Base-by-base conservation (phyloP, 2,888 invertebrate genomes). In the Agapetus fuscipes region DNA sequence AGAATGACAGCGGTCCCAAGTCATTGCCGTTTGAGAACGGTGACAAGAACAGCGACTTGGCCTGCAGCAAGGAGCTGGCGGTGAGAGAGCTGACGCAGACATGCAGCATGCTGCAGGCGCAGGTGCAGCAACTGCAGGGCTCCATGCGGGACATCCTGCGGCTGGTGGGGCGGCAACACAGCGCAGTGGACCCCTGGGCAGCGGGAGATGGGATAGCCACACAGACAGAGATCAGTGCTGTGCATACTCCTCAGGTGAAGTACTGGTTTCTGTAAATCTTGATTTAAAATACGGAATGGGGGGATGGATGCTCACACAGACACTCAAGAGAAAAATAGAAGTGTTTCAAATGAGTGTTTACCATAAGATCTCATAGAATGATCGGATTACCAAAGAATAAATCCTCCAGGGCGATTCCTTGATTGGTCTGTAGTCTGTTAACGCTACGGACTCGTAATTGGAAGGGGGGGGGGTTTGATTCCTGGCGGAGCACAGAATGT, bases 221-320 rank as follows among this genome's bases (percentile, higher is more conserved):
- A 5, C 87, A 88, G 65, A 87, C 87, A 0, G 87, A 87, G 64
- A 79, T 87, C 49, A 70, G 78, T 9, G 85, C 85, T 0, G 82
- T 87, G 6, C 73, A 78, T 51, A 84, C 85, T 3, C 86, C 86
- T 4, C 80, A 80, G 66, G 74, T 80, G 38, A 9, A 12, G 12
- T 16, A n/a, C n/a, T n/a, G n/a, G n/a, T n/a, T n/a, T n/a, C n/a
- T n/a, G n/a, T 14, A 20, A 17, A 39, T 20, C 20, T 30, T 12
- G 9, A n/a, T n/a, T n/a, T n/a, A n/a, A n/a, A n/a, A n/a, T n/a
- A n/a, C n/a, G n/a, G n/a, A n/a, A n/a, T n/a, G n/a, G n/a, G n/a
- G n/a, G n/a, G n/a, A n/a, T n/a, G n/a, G n/a, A n/a, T n/a, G n/a
- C n/a, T n/a, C n/a, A n/a, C n/a, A n/a, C n/a, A n/a, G n/a, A n/a